Conservation (phyloP, 2,113 vertebrate species). For the Prolemur simus region DNA sequence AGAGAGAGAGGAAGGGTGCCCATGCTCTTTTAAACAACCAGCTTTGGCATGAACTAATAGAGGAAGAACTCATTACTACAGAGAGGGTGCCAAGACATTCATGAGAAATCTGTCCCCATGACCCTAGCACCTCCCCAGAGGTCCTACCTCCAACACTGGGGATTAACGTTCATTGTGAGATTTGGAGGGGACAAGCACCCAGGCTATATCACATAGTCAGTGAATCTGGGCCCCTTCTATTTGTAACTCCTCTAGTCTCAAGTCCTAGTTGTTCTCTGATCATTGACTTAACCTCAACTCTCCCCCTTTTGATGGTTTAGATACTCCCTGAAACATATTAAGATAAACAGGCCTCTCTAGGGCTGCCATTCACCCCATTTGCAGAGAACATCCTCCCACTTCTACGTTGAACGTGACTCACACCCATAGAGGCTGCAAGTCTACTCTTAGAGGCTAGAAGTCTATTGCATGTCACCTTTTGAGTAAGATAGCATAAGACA, state of each 20-base stretch:
- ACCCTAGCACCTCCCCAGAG: no score
- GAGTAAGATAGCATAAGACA: not conserved
- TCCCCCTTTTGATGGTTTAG: not conserved
- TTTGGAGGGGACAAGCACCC: no score
- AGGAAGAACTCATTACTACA: no score
- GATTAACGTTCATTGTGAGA: no score
- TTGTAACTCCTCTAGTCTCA: not conserved
- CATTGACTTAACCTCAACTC: not conserved
- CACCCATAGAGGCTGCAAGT: not conserved
- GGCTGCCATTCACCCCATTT: not conserved
- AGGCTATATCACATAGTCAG: not conserved
- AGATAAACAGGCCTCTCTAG: not conserved
- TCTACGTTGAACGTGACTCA: no score
- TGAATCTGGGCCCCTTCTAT: not conserved
- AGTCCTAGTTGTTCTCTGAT: not conserved
- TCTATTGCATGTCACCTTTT: not conserved
- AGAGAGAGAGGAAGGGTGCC: no score
- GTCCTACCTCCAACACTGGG: no score
- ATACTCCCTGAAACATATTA: not conserved
- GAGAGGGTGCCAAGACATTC: no score
- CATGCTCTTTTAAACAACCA: no score
- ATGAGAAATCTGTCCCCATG: no score
- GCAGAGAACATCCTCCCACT: not conserved
- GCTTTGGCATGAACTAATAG: no score
- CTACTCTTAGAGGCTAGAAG: not conserved